phyloP scores from a whole-genome alignment of 2,113 vertebrate species.

The Hippolais icterina region DNA sequence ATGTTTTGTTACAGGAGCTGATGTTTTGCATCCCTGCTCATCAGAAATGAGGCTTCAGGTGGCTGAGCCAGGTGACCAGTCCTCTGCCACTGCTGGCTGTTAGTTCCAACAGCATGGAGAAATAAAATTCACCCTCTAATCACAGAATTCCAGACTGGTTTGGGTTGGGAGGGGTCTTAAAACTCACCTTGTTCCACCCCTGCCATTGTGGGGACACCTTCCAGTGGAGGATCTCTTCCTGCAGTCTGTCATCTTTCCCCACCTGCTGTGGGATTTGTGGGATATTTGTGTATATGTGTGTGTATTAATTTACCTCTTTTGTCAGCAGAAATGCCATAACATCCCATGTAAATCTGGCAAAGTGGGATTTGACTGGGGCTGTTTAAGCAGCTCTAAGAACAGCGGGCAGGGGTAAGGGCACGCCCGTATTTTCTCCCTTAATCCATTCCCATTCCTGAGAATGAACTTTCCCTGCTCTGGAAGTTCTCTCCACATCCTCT shows the following conservation, averaged over 20 bases:
- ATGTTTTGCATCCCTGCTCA: background rate
- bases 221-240: background rate
- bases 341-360: background rate
- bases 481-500: slow-evolving; percentile 27
- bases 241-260: background rate
- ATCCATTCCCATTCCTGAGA: background rate
- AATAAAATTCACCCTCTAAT: background rate
- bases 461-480: background rate
- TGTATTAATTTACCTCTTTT: background rate
- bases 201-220: background rate
- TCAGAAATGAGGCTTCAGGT: background rate
- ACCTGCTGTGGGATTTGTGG: background rate
- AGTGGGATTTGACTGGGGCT: background rate
- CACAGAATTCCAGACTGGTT: background rate
- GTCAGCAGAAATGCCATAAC: background rate
- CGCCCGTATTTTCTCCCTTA: background rate
- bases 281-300: background rate
- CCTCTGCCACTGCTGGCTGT: background rate
- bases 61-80: background rate
- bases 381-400: background rate
- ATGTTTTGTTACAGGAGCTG: background rate
- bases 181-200: background rate
- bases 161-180: background rate
- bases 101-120: background rate
- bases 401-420: fast-evolving